Evolutionary conservation across 2,113 vertebrate species (phyloP), one percentile per base, ranked within the genome.

Genomic region (Galemys pyrenaicus): DNA sequence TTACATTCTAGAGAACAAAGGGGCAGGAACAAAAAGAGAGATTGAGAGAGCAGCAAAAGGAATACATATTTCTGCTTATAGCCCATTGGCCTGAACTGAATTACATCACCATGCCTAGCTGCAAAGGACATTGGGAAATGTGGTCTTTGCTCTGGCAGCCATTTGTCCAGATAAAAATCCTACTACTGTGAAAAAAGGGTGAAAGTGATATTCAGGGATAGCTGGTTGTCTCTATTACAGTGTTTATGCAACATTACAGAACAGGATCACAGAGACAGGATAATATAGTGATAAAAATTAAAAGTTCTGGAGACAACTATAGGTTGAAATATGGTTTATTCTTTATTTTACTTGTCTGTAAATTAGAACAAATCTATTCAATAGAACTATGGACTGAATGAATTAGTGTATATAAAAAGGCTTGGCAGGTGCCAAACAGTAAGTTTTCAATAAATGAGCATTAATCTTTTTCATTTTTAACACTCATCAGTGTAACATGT

Each of bases 51-150:
- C 35, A 2, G 39, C 2, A 30, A 9, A 49, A 62, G 11, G 51
- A 83, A 95, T 64, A 22, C 30, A 46, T 51, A 62, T 70, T 79
- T 93, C n/a, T 74, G 49, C 56, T 89, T 67, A 37, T 30, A 56
- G 64, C 30, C 81, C n/a, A 28, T 58, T 95, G 94, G 58, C 58
- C 64, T 35, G 37, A 83, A 24, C 39, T 86, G 39, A 54, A 20
- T 44, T 81, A 75, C 41, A 7, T 35, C 10, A 41, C 24, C 37
- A 35, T 64, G 24, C 5, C 35, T 51, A 77, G n/a, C 39, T 91
- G 64, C 90, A 79, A 39, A 37, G 70, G n/a, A 70, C 44, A n/a
- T 56, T 91, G 92, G 94, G 90, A 94, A 89, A 87, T 70, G 58
- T 39, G 82, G 80, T 94, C 15, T n/a, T 68, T 78, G 8, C 41